Conservation (phyloP, 2,888 invertebrate species). For the Pocota personata region DNA sequence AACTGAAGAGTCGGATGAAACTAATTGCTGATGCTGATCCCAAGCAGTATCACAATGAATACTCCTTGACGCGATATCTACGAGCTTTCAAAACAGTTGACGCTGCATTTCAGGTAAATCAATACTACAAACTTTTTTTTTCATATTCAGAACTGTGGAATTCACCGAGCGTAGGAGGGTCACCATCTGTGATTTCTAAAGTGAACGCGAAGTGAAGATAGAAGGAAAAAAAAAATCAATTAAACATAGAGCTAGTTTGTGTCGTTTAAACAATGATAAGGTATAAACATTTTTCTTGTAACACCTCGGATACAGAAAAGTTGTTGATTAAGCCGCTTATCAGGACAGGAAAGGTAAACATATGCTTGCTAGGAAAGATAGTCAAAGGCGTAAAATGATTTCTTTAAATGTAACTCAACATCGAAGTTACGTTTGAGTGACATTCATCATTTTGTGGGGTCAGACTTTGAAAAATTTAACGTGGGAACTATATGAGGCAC, state of each 20-base stretch:
- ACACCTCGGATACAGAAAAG: neutral
- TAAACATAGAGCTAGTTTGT: neutral
- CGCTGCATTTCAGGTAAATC: constrained; percentile 88
- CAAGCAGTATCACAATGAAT: constrained; percentile 89
- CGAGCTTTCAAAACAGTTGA: constrained; percentile 90
- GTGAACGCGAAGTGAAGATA: neutral
- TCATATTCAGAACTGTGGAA: neutral
- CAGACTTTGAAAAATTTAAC: neutral
- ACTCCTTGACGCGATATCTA: constrained; percentile 88
- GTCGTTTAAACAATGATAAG: constrained; percentile 8
- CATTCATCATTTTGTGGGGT: neutral
- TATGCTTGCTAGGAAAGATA: constrained; percentile 35
- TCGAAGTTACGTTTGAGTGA: neutral
- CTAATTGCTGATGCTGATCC: constrained; percentile 89
- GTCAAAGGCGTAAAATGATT: neutral
- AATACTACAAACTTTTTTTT: constrained; percentile 3
- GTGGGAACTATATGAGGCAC: neutral
- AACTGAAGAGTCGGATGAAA: constrained; percentile 88
- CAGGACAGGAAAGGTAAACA: constrained; percentile 31
- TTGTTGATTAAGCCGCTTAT: constrained; percentile 4
- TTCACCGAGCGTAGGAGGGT: constrained; percentile 21
- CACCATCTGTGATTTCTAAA: constrained; percentile 15
- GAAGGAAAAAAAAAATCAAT: constrained; percentile 32
- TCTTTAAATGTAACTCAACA: neutral
- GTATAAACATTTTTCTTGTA: neutral